Evolutionary conservation across 2,113 vertebrate species (phyloP), one percentile per base, ranked within the genome.

Genomic region (Tenrec ecaudatus): DNA sequence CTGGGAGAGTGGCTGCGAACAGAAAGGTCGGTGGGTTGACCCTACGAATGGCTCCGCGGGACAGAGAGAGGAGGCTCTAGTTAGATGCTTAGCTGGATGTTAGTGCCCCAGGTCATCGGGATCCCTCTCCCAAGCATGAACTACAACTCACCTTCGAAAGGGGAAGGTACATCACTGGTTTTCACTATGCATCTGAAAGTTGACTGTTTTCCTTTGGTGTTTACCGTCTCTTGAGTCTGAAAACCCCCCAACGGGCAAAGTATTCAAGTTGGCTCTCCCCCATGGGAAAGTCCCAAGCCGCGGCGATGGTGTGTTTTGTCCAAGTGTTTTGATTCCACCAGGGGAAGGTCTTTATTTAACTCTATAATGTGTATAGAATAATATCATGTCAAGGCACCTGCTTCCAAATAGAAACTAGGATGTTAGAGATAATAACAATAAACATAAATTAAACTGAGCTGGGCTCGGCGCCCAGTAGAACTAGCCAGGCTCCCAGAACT

Each of bases 391-490:
- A 81, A 95, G 60, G 80, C 79, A 94, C 66, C 93, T 97, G 89
- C 38, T 95, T 97, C 87, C 93, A 89, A 96, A 92, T 88, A 94
- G 94, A 97, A 96, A 94, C 47, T 77, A 25, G 23, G 60, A 95
- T 95, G 82, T 89, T 95, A 43, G 79, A 88, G 71, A 93, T 95
- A 95, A 96, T 95, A 97, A 92, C 82, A 93, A 89, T 95, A 94
- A 97, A 96, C 90, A 96, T 94, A 96, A 94, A 97, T 96, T 96
- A 95, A 96, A 94, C 40, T 43, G 83, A 91, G 81, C 93, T 0
- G 12, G 95, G 95, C 95, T 95, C 60, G 12, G 33, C 92, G 91
- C 96, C 95, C 90, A 95, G 90, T 82, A 92, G 95, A 92, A 80
- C 95, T 94, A 95, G 43, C 91, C 76, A 94, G 85, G 94, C 82